phyloP scores from a whole-genome alignment of 2,113 vertebrate genomes.

The Hyperopisus bebe region DNA sequence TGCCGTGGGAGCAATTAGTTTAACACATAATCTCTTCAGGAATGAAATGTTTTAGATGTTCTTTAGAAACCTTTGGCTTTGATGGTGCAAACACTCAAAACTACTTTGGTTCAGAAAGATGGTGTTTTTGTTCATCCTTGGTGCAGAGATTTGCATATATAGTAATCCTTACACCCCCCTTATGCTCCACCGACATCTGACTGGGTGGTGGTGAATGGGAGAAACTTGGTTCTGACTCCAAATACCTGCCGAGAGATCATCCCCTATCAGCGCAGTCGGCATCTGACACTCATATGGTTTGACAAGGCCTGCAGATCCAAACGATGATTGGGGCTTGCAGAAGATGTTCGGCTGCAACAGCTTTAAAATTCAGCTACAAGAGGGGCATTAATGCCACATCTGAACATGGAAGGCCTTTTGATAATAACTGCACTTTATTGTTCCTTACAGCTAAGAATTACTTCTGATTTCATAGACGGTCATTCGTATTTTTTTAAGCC shows the following conservation, averaged over 20 bases:
- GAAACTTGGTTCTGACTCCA: not conserved
- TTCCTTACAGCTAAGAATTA: not conserved
- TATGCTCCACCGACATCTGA: not conserved
- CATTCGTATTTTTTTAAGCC: not conserved
- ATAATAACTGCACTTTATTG: not conserved
- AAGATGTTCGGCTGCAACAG: not conserved
- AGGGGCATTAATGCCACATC: not conserved
- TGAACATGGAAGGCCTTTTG: not conserved
- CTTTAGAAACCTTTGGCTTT: not conserved
- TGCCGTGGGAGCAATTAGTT: too few relatives aligned
- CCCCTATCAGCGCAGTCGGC: constrained; percentile 23
- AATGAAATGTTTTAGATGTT: not conserved
- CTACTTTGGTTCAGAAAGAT: not conserved
- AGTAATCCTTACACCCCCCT: not conserved
- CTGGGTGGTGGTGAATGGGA: not conserved
- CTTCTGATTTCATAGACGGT: not conserved
- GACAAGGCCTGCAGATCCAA: constrained; percentile 30
- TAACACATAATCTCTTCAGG: not conserved
- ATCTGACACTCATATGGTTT: constrained; percentile 36
- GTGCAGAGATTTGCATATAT: not conserved
- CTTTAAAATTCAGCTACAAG: not conserved
- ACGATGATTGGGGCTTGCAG: not conserved
- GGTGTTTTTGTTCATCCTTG: not conserved
- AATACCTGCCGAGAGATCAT: not conserved
- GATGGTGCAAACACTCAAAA: not conserved